These are phyloP conservation scores for Drosophila arawakana DNA, from an alignment of 1,140 invertebrate genomes.

Conservation along the genomic window DNA sequence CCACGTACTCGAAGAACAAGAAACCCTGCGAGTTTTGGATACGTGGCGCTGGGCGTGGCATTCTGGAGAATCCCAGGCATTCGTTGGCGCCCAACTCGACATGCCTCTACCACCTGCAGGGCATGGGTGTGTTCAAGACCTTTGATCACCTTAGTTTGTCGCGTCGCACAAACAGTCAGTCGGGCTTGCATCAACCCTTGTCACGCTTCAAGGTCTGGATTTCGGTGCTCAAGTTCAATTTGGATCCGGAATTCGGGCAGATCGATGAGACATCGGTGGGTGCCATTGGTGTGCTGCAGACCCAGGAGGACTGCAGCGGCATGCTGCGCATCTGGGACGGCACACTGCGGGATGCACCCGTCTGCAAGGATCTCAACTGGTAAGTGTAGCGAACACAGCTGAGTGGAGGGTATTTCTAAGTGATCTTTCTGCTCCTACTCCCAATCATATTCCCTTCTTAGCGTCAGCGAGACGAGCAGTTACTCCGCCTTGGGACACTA, in stretches of 20 bases:
- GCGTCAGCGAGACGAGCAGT: constrained; percentile 49
- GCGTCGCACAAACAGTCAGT: constrained; percentile 68
- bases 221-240: constrained; percentile 93
- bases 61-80: constrained; percentile 91
- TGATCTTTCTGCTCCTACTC: background rate
- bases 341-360: constrained; percentile 89
- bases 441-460: background rate
- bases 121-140: constrained; percentile 81
- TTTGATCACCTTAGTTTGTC: constrained; percentile 80
- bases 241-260: constrained; percentile 80
- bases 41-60: constrained; percentile 90
- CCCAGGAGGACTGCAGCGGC: constrained; percentile 90
- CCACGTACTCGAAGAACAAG: constrained; percentile 92
- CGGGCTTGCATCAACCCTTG: constrained; percentile 66
- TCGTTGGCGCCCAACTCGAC: constrained; percentile 94
- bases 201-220: constrained; percentile 93
- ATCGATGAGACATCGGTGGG: constrained; percentile 85
- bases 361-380: constrained; percentile 93
- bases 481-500: constrained; percentile 63
- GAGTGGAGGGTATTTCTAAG: too few species aligned
- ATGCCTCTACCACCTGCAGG: constrained; percentile 92
- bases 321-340: constrained; percentile 94
- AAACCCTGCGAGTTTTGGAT: constrained; percentile 94
- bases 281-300: constrained; percentile 85
- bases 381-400: constrained; percentile 79